A percentile compares a stretch with the other conserved stretches of the same genome.
These are phyloP conservation scores for Gallinago stenura DNA, from an alignment of 2,797 vertebrate genomes.

Conservation along the genomic window DNA sequence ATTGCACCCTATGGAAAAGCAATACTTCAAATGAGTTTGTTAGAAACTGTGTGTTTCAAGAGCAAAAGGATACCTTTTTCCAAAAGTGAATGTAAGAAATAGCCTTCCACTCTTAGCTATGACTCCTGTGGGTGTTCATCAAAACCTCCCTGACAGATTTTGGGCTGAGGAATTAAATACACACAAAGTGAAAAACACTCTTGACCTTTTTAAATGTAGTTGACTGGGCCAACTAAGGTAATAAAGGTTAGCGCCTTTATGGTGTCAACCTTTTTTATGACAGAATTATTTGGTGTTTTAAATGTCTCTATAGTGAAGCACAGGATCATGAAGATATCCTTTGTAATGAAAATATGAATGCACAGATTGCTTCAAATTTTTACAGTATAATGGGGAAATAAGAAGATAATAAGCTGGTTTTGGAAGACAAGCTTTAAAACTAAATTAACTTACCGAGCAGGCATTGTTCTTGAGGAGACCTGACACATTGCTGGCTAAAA, in stretches of 20 bases:
- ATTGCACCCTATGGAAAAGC: background rate
- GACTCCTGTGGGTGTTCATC: background rate
- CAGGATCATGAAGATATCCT: background rate
- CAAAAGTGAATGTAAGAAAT: background rate
- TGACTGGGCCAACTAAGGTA: background rate
- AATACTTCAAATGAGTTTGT: background rate
- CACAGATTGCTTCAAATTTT: conserved; percentile 6
- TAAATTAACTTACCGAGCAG: conserved; percentile 48
- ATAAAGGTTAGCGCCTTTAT: background rate
- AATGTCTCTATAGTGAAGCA: background rate
- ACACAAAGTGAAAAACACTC: background rate
- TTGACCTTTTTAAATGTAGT: conserved; percentile 11
- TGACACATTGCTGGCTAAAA: background rate
- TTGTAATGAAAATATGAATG: background rate
- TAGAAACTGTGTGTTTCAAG: background rate
- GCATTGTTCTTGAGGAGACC: background rate
- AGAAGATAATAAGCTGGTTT: background rate
- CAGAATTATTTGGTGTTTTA: background rate
- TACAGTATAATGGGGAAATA: background rate
- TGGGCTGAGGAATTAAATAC: background rate
- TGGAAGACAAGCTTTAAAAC: background rate
- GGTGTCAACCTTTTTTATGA: background rate
- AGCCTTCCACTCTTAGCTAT: background rate
- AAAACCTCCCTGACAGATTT: background rate
- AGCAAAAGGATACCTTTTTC: background rate